Percentiles rank a stretch among this genome's conserved stretches.
These are phyloP conservation scores for Channa maculata DNA, from an alignment of 2,113 vertebrate genomes.

Conservation along the genomic window DNA sequence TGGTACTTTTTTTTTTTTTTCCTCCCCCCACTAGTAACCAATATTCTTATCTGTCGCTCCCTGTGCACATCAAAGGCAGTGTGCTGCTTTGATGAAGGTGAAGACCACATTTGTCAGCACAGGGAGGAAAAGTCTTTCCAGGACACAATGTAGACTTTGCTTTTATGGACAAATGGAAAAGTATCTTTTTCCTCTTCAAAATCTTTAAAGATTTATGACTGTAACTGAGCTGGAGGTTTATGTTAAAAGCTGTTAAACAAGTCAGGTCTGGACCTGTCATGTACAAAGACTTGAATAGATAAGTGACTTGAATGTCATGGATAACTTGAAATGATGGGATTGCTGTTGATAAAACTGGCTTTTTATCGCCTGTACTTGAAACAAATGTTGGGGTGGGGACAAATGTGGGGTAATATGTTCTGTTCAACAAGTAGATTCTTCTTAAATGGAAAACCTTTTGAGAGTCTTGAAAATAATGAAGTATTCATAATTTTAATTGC, in stretches of 20 bases:
- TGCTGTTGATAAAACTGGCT: background rate
- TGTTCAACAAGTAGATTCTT: background rate
- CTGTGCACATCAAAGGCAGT: conserved; percentile 55
- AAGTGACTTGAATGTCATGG: background rate
- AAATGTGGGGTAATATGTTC: background rate
- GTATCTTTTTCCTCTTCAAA: background rate
- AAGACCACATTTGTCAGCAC: conserved; percentile 47
- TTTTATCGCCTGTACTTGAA: conserved; percentile 50
- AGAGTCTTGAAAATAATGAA: background rate
- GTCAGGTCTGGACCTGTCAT: conserved; percentile 32
- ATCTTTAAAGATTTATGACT: conserved; percentile 6
- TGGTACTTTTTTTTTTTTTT: conserved; percentile 11
- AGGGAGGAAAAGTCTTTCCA: conserved; percentile 18
- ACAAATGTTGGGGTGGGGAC: background rate
- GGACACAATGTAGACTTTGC: conserved; percentile 10
- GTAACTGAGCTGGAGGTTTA: background rate
- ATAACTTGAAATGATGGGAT: conserved; percentile 14
- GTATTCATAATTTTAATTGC: background rate
- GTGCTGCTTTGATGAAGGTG: conserved; percentile 49
- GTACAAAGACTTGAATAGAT: conserved; percentile 31
- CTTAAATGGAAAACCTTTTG: background rate
- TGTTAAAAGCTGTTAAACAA: conserved; percentile 25
- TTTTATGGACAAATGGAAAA: conserved; percentile 13
- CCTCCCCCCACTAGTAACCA: conserved; percentile 10
- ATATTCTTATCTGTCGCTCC: conserved; percentile 30